These are phyloP conservation scores for Rhingia campestris DNA, from an alignment of 2,888 invertebrate species.

Conservation along the genomic window DNA sequence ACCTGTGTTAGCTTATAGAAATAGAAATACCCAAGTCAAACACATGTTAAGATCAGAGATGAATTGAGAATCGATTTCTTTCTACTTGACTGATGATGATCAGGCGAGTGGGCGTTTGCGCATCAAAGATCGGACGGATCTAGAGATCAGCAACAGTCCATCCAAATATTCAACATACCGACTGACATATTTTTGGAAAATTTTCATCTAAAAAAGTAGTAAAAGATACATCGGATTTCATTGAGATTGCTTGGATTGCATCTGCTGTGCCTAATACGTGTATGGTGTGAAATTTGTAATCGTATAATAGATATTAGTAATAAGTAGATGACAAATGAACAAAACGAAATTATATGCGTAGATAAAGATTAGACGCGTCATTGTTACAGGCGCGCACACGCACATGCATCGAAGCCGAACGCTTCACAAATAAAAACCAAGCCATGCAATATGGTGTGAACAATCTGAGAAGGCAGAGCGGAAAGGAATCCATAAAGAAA, in stretches of 20 bases:
- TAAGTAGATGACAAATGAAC: conserved; percentile 73
- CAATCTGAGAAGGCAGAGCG: conserved; percentile 28
- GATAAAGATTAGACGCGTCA: conserved; percentile 69
- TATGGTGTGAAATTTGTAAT: conserved; percentile 72
- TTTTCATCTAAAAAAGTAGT: background rate
- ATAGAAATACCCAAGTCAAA: conserved; percentile 51
- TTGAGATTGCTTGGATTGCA: conserved; percentile 36
- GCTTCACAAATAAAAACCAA: conserved; percentile 16
- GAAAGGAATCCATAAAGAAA: conserved; percentile 59
- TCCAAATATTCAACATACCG: background rate
- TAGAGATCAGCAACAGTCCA: conserved; percentile 44
- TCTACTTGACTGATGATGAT: conserved; percentile 4
- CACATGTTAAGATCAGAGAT: conserved; percentile 43
- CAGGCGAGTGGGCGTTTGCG: conserved; percentile 33
- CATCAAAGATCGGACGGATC: conserved; percentile 14
- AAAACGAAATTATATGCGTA: conserved; percentile 64
- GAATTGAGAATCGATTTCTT: conserved; percentile 43
- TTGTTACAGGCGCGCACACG: conserved; percentile 44
- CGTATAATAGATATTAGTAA: conserved; percentile 72
- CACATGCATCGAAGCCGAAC: conserved; percentile 23
- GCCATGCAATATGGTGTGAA: conserved; percentile 40
- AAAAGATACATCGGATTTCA: conserved; percentile 25
- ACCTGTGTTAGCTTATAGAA: conserved; percentile 68
- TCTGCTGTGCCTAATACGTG: conserved; percentile 30
- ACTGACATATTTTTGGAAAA: conserved; percentile 16